These are phyloP conservation scores for Procambarus clarkii DNA, from an alignment of 1,140 invertebrate species.

Conservation along the genomic window DNA sequence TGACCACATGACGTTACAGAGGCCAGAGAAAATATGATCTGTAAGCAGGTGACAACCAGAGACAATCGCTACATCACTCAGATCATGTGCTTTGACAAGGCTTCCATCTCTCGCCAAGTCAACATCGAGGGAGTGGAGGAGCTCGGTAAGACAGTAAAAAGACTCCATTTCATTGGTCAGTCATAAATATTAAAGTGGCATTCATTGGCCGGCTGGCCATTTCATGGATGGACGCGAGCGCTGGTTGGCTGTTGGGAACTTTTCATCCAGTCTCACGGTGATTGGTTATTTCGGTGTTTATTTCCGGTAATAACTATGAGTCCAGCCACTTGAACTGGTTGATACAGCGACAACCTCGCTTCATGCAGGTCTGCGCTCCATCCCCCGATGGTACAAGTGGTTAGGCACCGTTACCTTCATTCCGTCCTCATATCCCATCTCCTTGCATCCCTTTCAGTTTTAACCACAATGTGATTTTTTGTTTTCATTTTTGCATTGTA, in stretches of 20 bases:
- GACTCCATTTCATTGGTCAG: background rate
- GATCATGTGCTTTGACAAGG: slow-evolving; percentile 74
- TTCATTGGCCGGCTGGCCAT: background rate
- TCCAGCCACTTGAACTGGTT: too few species aligned
- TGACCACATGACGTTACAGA: slow-evolving; percentile 70
- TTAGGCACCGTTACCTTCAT: too few species aligned
- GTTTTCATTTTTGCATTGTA: too few species aligned
- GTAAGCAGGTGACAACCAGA: slow-evolving; percentile 73
- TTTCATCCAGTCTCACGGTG: slow-evolving; percentile 6
- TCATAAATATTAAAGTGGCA: background rate
- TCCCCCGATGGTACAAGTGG: too few species aligned
- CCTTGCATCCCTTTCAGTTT: too few species aligned
- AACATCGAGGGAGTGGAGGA: slow-evolving; percentile 64
- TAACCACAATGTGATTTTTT: too few species aligned
- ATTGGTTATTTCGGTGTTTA: slow-evolving; percentile 27
- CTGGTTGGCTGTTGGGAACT: background rate
- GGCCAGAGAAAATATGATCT: slow-evolving; percentile 72
- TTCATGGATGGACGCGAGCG: background rate
- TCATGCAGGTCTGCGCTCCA: too few species aligned
- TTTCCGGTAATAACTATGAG: background rate
- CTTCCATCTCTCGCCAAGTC: slow-evolving; percentile 67
- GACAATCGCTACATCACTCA: slow-evolving; percentile 74
- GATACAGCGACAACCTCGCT: too few species aligned
- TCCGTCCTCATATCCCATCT: too few species aligned
- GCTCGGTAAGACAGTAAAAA: slow-evolving; percentile 47